phyloP scores from a whole-genome alignment of 2,797 vertebrate species.

The Uromys caudimaculatus region DNA sequence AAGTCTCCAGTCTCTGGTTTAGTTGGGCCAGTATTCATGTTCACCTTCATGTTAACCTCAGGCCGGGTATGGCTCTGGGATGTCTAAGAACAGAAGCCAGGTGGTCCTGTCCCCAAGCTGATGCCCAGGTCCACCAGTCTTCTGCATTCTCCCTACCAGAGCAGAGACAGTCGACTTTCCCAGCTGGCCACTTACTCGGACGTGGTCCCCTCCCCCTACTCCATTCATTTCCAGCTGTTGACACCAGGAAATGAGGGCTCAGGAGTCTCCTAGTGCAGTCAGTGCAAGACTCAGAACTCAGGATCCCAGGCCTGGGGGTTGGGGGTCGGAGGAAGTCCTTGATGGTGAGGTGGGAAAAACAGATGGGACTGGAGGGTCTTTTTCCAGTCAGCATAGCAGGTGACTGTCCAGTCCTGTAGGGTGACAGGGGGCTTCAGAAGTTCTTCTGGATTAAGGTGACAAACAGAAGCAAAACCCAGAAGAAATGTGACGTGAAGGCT shows the following conservation, averaged over 20 bases:
- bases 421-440: rapidly evolving
- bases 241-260: background rate
- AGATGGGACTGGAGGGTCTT: background rate
- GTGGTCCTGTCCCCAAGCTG: background rate
- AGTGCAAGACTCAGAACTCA: background rate
- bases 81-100: background rate
- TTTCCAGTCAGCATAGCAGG: background rate
- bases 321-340: no score
- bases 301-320: background rate
- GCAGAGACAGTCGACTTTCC: background rate
- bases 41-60: background rate
- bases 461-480: background rate
- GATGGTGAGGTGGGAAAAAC: background rate
- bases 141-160: background rate
- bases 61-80: background rate
- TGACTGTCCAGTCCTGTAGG: rapidly evolving
- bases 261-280: background rate
- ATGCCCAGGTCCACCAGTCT: background rate
- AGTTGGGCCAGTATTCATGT: no score
- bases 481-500: background rate
- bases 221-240: no score
- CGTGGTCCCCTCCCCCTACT: background rate
- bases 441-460: background rate
- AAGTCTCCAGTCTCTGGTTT: background rate
- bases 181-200: background rate